Base-by-base conservation (phyloP, 1,140 invertebrate species). In the Hycleus phaleratus region DNA sequence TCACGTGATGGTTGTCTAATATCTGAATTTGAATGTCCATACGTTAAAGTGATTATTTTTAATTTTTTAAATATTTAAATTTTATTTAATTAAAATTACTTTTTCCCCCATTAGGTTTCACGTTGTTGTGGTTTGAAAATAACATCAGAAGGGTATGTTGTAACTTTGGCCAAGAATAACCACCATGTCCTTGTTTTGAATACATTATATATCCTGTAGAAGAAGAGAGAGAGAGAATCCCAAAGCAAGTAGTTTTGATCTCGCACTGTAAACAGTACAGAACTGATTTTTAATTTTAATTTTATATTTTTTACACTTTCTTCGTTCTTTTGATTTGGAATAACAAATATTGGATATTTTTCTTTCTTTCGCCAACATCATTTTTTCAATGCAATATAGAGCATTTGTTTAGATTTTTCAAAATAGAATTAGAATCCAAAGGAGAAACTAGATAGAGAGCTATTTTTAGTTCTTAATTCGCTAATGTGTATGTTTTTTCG, bases 141-240 rank as follows among this genome's bases (percentile, higher is more conserved):
- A 65, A 97, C 94, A 44, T 91, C 90, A 4, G 93, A 96, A 79
- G 95, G 94, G 52, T 95, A 94, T 77, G 88, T 98, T 61, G 93
- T 98, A 63, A 98, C 95, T 50, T 78, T 98, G 74, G 95, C 95
- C 69, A 97, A 97, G 80, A 97, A 97, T 81, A 97, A 97, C 81
- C 94, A 97, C 78, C 93, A 97, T 77, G 93, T 97, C 65, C 84
- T 97, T 73, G 90, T 97, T 68, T 81, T 98, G 68, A 94, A 97
- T 79, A 96, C 93, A 43, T 83, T 95, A 66, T 95, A 93, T 79
- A 92, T 95, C 80, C 82, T 88, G 74, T 91, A 85, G 63, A 42
- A 10, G 11, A 42, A 42, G 11, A 10, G 11, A 42, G 11, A 42
- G 3, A 42, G 11, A n/a, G 9, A 59, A 50, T 39, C 57, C 59